Percentiles rank a stretch among this genome's conserved stretches.
These are phyloP conservation scores for Dendrolimus kikuchii DNA, from an alignment of 1,140 invertebrate species.

Conservation along the genomic window DNA sequence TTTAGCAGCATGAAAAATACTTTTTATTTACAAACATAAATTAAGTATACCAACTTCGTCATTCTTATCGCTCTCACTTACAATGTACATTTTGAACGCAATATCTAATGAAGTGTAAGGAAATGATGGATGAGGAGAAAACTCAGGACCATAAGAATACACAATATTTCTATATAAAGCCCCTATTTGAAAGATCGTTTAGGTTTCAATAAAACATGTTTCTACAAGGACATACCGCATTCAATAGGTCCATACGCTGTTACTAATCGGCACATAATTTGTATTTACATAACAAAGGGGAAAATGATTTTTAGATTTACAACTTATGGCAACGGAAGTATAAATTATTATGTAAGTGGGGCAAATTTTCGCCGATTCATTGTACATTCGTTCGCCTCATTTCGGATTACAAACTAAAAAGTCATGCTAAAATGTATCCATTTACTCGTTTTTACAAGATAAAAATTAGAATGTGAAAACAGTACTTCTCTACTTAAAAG, in stretches of 20 bases:
- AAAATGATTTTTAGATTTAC: slow-evolving; percentile 8
- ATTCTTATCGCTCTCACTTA: too few species aligned
- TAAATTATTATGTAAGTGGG: slow-evolving; percentile 37
- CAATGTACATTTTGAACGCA: slow-evolving; percentile 29
- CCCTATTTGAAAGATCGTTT: neutral
- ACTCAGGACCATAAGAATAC: slow-evolving; percentile 8
- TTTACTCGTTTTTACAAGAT: slow-evolving; percentile 14
- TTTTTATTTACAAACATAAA: neutral
- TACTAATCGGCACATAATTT: neutral
- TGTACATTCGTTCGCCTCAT: slow-evolving; percentile 28
- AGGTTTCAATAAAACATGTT: slow-evolving; percentile 13
- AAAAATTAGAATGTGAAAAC: neutral
- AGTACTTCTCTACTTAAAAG: too few species aligned
- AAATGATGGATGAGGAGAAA: slow-evolving; percentile 48
- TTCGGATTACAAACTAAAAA: slow-evolving; percentile 33
- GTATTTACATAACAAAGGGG: slow-evolving; percentile 4
- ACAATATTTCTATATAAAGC: slow-evolving; percentile 11
- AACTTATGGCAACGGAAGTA: neutral
- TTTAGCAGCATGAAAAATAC: too few species aligned
- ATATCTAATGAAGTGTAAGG: slow-evolving; percentile 53
- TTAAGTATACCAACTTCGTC: neutral
- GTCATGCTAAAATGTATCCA: slow-evolving; percentile 37
- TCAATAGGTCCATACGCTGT: too few species aligned
- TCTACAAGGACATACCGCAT: slow-evolving; percentile 4
- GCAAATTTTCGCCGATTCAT: slow-evolving; percentile 44